Evolutionary conservation across 2,888 invertebrate species (phyloP), one percentile per base, ranked within the genome.

Genomic region (Polietes domitor): DNA sequence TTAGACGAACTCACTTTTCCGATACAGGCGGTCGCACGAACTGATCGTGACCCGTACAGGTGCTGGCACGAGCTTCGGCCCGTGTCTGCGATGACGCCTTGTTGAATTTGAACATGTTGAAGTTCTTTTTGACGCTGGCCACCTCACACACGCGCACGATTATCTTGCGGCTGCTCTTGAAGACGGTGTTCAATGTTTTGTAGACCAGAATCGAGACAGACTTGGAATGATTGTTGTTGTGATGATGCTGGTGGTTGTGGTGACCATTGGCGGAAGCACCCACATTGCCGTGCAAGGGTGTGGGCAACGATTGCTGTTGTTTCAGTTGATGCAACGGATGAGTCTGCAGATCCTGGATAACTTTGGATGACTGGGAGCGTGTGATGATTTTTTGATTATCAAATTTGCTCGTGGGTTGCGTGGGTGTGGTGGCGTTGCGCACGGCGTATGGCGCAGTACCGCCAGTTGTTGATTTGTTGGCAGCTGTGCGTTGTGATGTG

Each of bases 21-120:
- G 91, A 89, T 26, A 90, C 89, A 0, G 96, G 92, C 80, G 95
- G 95, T 89, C 96, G 95, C 88, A 96, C 96, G 90, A 96, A 97
- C 87, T 96, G 93, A 88, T 97, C 97, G 88, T 97, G 97, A 0
- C 96, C 97, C 7, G 96, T 97, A 1, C 95, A 95, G 92, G 96
- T 94, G 85, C 94, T 95, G 88, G 96, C 95, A 88, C 96, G 96
- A 65, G 88, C 88, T 53, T 90, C 89, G 61, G 91, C 88, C 37
- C 91, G 88, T 65, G 90, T 88, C 87, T 90, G 91, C 77, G 89
- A 89, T 24, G 90, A 90, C 77, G 90, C 88, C 77, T 91, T 91
- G 88, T 91, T 91, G 83, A 96, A 92, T 88, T 96, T 96, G 90
- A 96, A 96, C 96, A 96, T 96, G 87, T 93, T 93, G 87, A 92